Percentiles rank a stretch among this genome's conserved stretches.
Evolutionary conservation across 2,113 vertebrate species (phyloP).

Genomic region (Vicugna pacos): DNA sequence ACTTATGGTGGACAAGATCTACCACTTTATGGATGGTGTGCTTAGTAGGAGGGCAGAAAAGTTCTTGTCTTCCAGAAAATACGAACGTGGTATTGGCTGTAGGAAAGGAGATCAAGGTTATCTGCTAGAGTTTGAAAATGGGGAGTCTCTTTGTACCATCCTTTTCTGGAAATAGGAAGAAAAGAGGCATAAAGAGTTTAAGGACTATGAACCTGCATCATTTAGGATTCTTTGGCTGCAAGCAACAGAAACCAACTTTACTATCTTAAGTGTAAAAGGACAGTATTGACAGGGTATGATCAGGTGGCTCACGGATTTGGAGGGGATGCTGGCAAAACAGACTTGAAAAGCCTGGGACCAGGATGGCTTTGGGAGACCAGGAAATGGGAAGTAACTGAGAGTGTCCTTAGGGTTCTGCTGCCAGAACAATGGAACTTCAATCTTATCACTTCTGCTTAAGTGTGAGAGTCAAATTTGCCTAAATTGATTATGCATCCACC

Average conservation of each 20-base stretch:
- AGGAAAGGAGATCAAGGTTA: not conserved
- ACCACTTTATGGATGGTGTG: not conserved
- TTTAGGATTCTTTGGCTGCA: not conserved
- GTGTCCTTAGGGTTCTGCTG: not conserved
- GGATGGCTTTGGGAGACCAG: not conserved
- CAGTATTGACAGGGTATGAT: not conserved
- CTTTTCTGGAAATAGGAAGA: constrained; percentile 9
- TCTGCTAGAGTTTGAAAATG: not conserved
- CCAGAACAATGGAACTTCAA: not conserved
- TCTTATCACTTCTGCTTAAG: not conserved
- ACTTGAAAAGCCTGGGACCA: not conserved
- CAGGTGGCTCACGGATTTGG: not conserved
- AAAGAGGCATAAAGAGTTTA: not conserved
- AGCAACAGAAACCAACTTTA: constrained; percentile 10
- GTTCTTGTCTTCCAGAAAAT: not conserved
- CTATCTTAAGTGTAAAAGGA: not conserved
- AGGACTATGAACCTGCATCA: not conserved
- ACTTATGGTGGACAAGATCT: constrained; percentile 3
- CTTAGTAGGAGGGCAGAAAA: not conserved
- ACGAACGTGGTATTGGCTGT: not conserved
- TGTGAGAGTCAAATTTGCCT: not conserved
- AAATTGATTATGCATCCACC: not conserved
- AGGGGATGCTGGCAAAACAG: constrained; percentile 5
- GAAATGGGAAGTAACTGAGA: not conserved
- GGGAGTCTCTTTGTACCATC: not conserved